Evolutionary conservation across 2,797 vertebrate species (phyloP).

Genomic region (Fringilla coelebs): DNA sequence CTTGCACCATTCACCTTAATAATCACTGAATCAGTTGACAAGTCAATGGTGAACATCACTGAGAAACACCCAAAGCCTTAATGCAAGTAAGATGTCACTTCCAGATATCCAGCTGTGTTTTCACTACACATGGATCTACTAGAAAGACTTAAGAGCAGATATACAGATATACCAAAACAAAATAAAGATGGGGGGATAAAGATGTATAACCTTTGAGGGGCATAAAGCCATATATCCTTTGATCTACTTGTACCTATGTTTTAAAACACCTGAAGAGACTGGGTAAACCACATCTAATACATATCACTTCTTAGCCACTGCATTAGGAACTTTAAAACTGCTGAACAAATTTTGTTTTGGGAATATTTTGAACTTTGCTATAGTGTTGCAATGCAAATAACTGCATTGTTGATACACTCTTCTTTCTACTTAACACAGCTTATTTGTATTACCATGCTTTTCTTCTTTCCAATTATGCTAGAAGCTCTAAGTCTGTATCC

Average conservation of each 20-base stretch:
- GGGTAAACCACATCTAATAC: not conserved
- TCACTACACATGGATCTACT: not conserved
- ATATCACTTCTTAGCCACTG: not conserved
- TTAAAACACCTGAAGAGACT: not conserved
- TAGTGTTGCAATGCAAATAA: not conserved
- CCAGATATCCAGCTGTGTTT: not conserved
- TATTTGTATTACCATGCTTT: not conserved
- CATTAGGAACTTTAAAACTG: not conserved
- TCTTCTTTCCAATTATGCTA: not conserved
- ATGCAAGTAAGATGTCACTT: not conserved
- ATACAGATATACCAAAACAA: not conserved
- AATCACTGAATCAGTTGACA: not conserved
- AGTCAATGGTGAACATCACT: not conserved
- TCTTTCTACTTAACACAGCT: not conserved
- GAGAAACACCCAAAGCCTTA: not conserved
- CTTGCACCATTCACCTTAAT: not conserved
- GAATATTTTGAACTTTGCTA: not conserved
- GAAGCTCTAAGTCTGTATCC: not conserved
- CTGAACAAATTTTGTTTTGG: not conserved
- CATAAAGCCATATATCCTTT: not conserved
- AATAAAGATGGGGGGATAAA: not conserved
- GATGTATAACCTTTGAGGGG: not conserved
- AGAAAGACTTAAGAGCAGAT: not conserved
- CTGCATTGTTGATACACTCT: not conserved
- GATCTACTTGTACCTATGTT: not conserved